Evolutionary conservation across 1,140 invertebrate genomes (phyloP), one percentile per base, ranked within the genome.

Genomic region (Macrobrachium rosenbergii): DNA sequence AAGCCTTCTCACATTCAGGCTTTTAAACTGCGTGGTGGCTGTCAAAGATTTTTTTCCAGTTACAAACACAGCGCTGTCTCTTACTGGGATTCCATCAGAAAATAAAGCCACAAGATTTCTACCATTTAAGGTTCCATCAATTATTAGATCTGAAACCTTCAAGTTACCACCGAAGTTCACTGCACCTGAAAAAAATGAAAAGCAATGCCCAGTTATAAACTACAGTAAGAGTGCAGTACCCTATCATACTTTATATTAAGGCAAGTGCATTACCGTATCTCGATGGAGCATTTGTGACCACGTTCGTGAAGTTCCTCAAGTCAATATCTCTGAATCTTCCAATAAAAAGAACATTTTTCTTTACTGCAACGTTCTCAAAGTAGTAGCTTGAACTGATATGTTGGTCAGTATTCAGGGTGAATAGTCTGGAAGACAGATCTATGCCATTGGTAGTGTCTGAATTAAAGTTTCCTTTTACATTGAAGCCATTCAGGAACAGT

Each of bases 381-480:
- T 73, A 12, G 73, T 64, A 73, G 2, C 28, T 8, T 5, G 73
- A 72, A 7, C 73, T 78, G 43, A 78, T 84, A 14, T 76, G 60
- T n/a, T 84, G 83, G 62, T 84, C 83, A 14, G 83, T 84, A 62
- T 76, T 60, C 59, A 63, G 75, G 23, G 83, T 84, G 60, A 84
- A 77, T 2, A 84, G 75, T 45, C 83, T 78, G 21, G 19, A 10
- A 11, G 73, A 16, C 37, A 84, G 62, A 62, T 84, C 83, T 17
- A 84, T 21, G 8, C 45, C 83, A 78, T 78, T 78, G 2, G 63
- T 67, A 12, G 28, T 78, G 8, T 17, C 21, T 0, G 83, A 28
- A 23, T 58, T 45, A 14, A 84, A 64, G 11, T 78, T 23, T 8
- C 83, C 83, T 2, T 77, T 76, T 10, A 84, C 75, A 7, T 28